Conservation (phyloP, 2,113 vertebrate genomes). For the Desmodus rotundus region DNA sequence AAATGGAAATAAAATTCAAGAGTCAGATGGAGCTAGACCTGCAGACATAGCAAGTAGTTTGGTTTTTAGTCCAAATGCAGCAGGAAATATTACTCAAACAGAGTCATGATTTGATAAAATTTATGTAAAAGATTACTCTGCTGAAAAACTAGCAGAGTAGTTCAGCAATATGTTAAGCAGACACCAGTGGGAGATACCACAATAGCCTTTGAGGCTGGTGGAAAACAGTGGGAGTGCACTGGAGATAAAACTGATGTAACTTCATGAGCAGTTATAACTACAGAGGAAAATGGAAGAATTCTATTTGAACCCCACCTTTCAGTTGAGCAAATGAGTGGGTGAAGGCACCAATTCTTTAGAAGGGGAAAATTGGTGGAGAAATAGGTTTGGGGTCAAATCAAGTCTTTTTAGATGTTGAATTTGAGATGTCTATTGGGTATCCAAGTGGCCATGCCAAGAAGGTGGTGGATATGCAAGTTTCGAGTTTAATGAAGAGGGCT, state of each 20-base stretch:
- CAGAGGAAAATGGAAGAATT: background rate
- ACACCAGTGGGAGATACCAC: accelerated
- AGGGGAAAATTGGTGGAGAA: background rate
- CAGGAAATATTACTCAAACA: background rate
- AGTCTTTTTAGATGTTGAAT: background rate
- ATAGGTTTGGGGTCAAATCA: background rate
- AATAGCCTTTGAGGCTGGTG: too few species aligned
- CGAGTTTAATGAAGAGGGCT: background rate
- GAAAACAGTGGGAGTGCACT: background rate
- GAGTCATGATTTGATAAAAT: background rate
- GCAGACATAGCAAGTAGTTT: background rate
- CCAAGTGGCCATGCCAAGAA: background rate
- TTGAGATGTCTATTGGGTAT: background rate
- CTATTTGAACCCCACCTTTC: background rate
- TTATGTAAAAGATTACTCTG: background rate
- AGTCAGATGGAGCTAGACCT: background rate
- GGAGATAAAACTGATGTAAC: background rate
- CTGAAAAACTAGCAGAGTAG: background rate
- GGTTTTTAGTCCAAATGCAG: background rate
- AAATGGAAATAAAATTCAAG: background rate
- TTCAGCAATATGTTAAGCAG: background rate
- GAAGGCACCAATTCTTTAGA: background rate
- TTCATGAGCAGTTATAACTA: background rate
- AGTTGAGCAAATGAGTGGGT: background rate
- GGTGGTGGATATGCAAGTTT: background rate